Base-by-base conservation (phyloP, 2,113 vertebrate genomes). In the Anarrhichthys ocellatus region DNA sequence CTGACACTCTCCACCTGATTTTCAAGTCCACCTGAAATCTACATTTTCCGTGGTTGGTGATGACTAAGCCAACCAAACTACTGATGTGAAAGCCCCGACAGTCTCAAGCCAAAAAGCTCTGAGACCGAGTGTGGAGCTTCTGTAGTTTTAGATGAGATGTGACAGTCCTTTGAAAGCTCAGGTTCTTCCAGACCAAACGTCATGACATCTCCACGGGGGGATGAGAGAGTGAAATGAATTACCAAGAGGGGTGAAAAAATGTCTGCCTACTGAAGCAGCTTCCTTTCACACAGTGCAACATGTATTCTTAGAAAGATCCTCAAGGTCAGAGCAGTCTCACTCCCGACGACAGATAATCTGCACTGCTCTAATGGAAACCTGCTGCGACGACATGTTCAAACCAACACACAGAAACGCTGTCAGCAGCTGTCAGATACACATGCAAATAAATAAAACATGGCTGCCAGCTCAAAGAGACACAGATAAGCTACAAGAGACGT, bases 321-420 rank as follows among this genome's bases (percentile, higher is more conserved):
- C 79, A 89, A 91, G 88, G 89, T 91, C 85, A 84, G 71, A 83
- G 84, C 66, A 46, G 64, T 15, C 13, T 71, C 62, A 5, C 62
- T 67, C 17, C 69, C 79, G 69, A 91, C 81, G 92, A 91, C 76
- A 78, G 83, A 86, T 67, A 73, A 89, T 82, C 46, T 73, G 83
- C 63, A 38, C 15, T 9, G 2, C 80, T 72, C 36, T 58, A 50
- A 74, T 81, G 80, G 70, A 84, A 89, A 74, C 87, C 84, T 73
- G 87, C 83, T 79, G 80, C 1, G 78, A 77, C 63, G 83, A 84
- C 66, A 77, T 82, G 74, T 36, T 73, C 78, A 69, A 24, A 73
- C 20, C 5, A 8, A 66, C 48, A 27, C 48, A 27, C 2, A 40
- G 78, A 58, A 29, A 70, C 84, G 65, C 50, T 29, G 29, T 29